These are phyloP conservation scores for Pachyrhynchus sulphureomaculatus DNA, from an alignment of 1,140 invertebrate genomes.

Conservation along the genomic window DNA sequence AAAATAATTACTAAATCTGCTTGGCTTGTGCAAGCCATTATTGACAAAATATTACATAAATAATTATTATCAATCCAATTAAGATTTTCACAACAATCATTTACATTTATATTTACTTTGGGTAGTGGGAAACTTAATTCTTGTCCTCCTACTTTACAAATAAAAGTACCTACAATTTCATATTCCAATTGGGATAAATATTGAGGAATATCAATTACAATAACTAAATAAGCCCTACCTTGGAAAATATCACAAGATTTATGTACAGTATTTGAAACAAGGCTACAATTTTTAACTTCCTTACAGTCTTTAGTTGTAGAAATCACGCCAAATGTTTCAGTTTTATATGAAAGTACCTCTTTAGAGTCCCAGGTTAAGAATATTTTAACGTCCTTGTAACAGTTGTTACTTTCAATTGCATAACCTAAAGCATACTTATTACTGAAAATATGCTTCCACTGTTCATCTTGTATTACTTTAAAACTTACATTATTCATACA, in stretches of 20 bases:
- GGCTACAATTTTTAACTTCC: background rate
- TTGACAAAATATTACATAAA: background rate
- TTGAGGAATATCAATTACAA: background rate
- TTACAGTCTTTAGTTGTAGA: background rate
- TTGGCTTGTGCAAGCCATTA: background rate
- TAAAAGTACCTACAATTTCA: background rate
- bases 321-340: background rate
- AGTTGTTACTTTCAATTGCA: background rate
- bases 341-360: background rate
- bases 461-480: background rate
- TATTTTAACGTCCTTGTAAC: background rate
- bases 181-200: background rate
- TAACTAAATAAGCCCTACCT: background rate
- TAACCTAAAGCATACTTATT: slow-evolving; percentile 1
- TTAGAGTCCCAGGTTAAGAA: background rate
- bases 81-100: background rate
- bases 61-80: background rate
- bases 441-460: slow-evolving; percentile 1
- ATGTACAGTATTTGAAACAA: background rate
- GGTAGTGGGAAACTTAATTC: background rate
- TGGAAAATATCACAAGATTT: background rate
- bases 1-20: background rate
- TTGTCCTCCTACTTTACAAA: background rate
- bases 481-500: background rate
- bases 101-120: background rate